Percentiles rank a stretch among this genome's conserved stretches.
phyloP scores from a whole-genome alignment of 2,113 vertebrate genomes.

The Prionailurus bengalensis region DNA sequence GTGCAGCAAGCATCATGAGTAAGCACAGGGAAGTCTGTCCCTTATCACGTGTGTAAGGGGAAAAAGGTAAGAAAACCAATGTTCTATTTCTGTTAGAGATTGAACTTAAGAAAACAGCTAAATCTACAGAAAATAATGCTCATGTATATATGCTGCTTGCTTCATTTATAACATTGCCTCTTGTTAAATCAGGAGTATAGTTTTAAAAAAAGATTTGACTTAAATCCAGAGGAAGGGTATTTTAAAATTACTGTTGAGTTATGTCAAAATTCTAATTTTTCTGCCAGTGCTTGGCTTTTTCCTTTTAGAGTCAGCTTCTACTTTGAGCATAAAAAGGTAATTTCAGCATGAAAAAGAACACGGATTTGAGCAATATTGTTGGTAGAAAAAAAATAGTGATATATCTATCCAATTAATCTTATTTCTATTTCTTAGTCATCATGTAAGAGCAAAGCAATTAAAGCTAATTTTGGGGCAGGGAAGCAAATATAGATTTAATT shows the following conservation, averaged over 20 bases:
- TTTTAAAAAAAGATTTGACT: conserved; percentile 58
- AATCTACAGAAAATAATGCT: conserved; percentile 55
- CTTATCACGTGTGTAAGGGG: conserved; percentile 82
- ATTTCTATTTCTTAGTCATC: conserved; percentile 43
- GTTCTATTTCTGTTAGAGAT: conserved; percentile 57
- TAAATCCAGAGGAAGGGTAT: conserved; percentile 53
- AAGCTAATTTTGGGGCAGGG: not conserved
- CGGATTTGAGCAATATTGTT: conserved; percentile 55
- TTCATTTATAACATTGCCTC: conserved; percentile 33
- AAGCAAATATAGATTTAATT: conserved; percentile 39
- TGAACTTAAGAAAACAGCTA: conserved; percentile 58
- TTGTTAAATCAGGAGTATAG: not conserved
- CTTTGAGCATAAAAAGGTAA: conserved; percentile 27
- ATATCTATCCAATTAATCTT: not conserved
- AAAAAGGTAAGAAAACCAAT: conserved; percentile 85
- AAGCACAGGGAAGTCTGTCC: conserved; percentile 83
- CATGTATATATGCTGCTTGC: conserved; percentile 13
- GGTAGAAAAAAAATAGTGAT: conserved; percentile 39
- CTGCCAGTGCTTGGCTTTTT: conserved; percentile 55
- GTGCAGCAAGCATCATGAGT: conserved; percentile 86
- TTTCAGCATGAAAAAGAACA: conserved; percentile 66
- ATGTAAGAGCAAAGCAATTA: conserved; percentile 8
- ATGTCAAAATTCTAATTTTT: conserved; percentile 64
- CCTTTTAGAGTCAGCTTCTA: conserved; percentile 47
- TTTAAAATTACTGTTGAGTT: conserved; percentile 72